Base-by-base conservation (phyloP, 2,888 invertebrate species). In the Drosophila emarginata region DNA sequence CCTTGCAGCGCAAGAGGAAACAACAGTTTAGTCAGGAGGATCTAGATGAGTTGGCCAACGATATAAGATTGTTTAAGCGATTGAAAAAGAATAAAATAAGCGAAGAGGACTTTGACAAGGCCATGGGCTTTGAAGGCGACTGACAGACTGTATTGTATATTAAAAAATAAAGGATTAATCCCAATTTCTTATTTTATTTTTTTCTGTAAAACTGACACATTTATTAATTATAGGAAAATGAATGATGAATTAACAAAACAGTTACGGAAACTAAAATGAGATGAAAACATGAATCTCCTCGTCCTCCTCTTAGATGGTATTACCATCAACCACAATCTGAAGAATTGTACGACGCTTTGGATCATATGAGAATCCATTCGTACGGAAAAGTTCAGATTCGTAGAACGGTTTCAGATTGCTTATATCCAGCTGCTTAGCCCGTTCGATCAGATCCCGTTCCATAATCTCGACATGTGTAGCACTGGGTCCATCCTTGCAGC, bases 371-470 rank as follows among this genome's bases (percentile, higher is more conserved):
- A 97, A 99, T 81, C 96, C 95, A 90, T 99, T 98, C 65, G 94
- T 93, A 88, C 95, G 95, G 92, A 99, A 99, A 79, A 98, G 93
- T 50, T 96, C 94, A 82, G 98, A 98, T 18, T 97, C 95, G 84
- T 97, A 99, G 93, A 99, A 99, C 0, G 96, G 94, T 80, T 96
- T 95, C 64, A 99, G 92, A 91, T 97, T 97, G 74, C 94, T 94
- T 67, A 99, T 97, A 90, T 97, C 97, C 79, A 99, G 95, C 92
- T 97, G 97, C 87, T 97, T 95, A 0, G 98, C 99, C 94, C 98
- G 93, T 92, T 95, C 98, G 66, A 94, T 94, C 82, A 94, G 94
- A 93, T 97, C 97, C 84, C 96, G 95, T 90, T 97, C 97, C 77
- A 95, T 94, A 68, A 99, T 95, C 92, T 98, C 97, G 14, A 99